These are phyloP conservation scores for Folsomia candida DNA, from an alignment of 2,888 invertebrate genomes.

Conservation along the genomic window DNA sequence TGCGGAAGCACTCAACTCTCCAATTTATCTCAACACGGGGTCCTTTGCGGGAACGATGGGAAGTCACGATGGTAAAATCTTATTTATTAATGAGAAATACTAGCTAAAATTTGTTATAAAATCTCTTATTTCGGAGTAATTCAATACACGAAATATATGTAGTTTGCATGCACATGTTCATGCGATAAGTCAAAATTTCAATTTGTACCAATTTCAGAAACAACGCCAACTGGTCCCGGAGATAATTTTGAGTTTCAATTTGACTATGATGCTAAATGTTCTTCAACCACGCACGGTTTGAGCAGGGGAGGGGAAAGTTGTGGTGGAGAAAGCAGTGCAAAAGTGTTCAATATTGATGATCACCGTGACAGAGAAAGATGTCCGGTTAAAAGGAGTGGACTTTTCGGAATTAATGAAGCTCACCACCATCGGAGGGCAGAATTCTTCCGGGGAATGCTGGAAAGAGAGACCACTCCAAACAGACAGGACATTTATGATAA, in stretches of 20 bases:
- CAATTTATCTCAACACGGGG: conserved; percentile 26
- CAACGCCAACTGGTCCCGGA: conserved; percentile 36
- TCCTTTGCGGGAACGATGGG: too few relatives aligned
- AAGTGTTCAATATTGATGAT: too few relatives aligned
- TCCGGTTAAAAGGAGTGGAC: not conserved
- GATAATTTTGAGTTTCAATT: conserved; percentile 38
- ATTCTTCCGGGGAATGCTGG: conserved; percentile 12
- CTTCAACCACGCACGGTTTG: not conserved
- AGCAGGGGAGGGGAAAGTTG: not conserved
- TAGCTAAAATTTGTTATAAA: too few relatives aligned
- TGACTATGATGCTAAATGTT: conserved; percentile 28
- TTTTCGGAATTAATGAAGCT: not conserved
- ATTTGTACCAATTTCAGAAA: too few relatives aligned
- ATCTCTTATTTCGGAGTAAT: too few relatives aligned
- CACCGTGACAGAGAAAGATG: too few relatives aligned
- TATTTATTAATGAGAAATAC: too few relatives aligned
- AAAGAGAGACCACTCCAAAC: not conserved
- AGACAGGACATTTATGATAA: not conserved
- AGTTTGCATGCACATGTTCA: too few relatives aligned
- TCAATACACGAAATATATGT: too few relatives aligned
- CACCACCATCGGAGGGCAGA: not conserved
- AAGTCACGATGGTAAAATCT: too few relatives aligned
- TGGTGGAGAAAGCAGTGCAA: not conserved
- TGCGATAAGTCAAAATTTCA: too few relatives aligned
- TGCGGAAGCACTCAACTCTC: conserved; percentile 42